Evolutionary conservation across 2,113 vertebrate species (phyloP).

Genomic region (Tympanuchus pallidicinctus): DNA sequence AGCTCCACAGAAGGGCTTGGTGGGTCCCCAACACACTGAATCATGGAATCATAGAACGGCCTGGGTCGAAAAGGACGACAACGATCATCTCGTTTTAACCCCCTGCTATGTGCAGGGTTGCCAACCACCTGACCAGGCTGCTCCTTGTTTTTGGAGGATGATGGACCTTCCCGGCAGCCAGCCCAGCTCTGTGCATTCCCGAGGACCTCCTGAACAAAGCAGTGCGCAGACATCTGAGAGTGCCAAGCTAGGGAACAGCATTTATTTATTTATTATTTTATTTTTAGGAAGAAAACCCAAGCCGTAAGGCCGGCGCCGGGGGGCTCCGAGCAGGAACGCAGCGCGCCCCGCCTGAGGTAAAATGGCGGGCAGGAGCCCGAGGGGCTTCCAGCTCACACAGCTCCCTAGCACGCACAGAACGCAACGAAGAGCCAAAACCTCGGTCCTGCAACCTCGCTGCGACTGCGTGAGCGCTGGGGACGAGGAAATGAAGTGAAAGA

Average conservation of each 20-base stretch:
- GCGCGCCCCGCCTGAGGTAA: not conserved
- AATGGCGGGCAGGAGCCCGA: not conserved
- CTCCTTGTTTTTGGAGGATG: not conserved
- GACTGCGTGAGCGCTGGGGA: fast-evolving
- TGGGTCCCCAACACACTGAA: not conserved
- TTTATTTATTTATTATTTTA: not conserved
- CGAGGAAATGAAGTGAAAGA: fast-evolving
- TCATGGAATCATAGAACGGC: too few species aligned
- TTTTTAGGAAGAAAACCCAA: not conserved
- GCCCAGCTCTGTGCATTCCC: not conserved
- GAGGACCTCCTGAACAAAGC: not conserved
- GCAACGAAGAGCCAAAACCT: fast-evolving
- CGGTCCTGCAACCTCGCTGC: fast-evolving
- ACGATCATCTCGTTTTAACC: too few species aligned
- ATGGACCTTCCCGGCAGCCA: not conserved
- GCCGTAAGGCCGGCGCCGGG: too few species aligned
- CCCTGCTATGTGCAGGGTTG: too few species aligned
- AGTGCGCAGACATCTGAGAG: not conserved
- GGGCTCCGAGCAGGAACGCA: not conserved
- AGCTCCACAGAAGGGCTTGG: not conserved
- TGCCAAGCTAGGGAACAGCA: not conserved
- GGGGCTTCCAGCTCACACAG: fast-evolving
- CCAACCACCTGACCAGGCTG: too few species aligned
- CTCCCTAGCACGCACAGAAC: fast-evolving
- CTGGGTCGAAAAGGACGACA: too few species aligned